Percentiles rank a stretch among this genome's conserved stretches.
phyloP scores from a whole-genome alignment of 2,797 vertebrate genomes.

The Notoglanidium macrostoma region DNA sequence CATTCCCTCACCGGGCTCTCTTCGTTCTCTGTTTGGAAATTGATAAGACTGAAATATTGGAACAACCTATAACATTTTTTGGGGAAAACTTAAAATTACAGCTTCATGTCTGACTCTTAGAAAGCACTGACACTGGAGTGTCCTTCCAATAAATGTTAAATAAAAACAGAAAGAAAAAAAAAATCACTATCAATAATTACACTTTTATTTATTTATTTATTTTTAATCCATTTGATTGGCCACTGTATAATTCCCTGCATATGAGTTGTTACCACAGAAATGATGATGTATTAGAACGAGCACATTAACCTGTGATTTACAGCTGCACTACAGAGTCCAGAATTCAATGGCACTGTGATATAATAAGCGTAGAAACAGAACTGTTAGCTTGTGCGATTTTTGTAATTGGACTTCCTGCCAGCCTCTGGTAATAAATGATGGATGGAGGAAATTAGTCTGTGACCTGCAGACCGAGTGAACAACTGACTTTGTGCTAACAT shows the following conservation, averaged over 20 bases:
- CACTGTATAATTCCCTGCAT: not conserved
- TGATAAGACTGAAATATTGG: not conserved
- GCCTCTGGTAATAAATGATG: slow-evolving; percentile 39
- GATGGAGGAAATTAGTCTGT: slow-evolving; percentile 32
- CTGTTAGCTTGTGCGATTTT: not conserved
- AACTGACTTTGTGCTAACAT: slow-evolving; percentile 17
- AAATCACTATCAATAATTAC: not conserved
- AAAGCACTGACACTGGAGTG: not conserved
- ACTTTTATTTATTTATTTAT: not conserved
- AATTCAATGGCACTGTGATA: not conserved
- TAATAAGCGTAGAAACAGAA: not conserved
- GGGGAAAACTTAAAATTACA: not conserved
- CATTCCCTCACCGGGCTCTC: not conserved
- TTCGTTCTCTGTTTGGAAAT: not conserved
- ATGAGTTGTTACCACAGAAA: not conserved
- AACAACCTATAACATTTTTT: not conserved
- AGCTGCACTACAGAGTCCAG: not conserved
- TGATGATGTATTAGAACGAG: not conserved
- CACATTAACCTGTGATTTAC: not conserved
- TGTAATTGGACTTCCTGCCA: slow-evolving; percentile 36
- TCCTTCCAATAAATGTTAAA: not conserved
- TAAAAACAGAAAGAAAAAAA: not conserved
- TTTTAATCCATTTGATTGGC: not conserved
- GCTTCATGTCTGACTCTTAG: not conserved
- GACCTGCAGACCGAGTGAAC: slow-evolving; percentile 19